Evolutionary conservation across 2,113 vertebrate genomes (phyloP).

Genomic region (Cheirogaleus medius): DNA sequence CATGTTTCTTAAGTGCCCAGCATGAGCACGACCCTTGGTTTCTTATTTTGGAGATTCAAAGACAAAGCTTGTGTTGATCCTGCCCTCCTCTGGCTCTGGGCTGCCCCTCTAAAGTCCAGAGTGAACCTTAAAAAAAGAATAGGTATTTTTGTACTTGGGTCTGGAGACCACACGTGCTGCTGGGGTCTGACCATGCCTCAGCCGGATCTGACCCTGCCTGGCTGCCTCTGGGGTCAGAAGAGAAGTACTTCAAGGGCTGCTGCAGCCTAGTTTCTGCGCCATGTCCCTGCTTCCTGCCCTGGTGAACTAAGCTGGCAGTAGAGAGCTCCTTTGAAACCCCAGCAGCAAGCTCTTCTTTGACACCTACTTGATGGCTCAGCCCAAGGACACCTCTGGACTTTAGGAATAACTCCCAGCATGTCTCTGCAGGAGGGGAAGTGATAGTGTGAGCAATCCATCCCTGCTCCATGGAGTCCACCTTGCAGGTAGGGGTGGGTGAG

Average conservation of each 20-base stretch:
- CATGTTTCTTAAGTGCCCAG: neutral
- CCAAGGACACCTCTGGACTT: neutral
- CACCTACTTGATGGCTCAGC: neutral
- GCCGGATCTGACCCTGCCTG: neutral
- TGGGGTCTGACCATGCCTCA: neutral
- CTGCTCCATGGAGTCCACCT: neutral
- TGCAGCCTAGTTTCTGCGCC: neutral
- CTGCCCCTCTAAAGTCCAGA: neutral
- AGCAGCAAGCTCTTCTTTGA: neutral
- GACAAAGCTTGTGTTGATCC: neutral
- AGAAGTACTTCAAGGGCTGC: neutral
- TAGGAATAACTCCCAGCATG: neutral
- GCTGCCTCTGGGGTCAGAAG: neutral
- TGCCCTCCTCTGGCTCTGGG: neutral
- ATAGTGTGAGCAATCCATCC: neutral
- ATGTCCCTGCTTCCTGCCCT: neutral
- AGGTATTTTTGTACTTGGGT: neutral
- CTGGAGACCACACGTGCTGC: neutral
- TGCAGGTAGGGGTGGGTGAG: neutral
- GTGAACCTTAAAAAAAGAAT: neutral
- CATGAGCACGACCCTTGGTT: neutral
- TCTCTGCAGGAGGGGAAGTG: neutral
- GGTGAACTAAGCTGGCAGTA: neutral
- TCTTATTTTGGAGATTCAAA: neutral
- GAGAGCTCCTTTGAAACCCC: neutral